A percentile compares a stretch with the other conserved stretches of the same genome.
Evolutionary conservation across 2,888 invertebrate species (phyloP).

Genomic region (Diloba caeruleocephala): DNA sequence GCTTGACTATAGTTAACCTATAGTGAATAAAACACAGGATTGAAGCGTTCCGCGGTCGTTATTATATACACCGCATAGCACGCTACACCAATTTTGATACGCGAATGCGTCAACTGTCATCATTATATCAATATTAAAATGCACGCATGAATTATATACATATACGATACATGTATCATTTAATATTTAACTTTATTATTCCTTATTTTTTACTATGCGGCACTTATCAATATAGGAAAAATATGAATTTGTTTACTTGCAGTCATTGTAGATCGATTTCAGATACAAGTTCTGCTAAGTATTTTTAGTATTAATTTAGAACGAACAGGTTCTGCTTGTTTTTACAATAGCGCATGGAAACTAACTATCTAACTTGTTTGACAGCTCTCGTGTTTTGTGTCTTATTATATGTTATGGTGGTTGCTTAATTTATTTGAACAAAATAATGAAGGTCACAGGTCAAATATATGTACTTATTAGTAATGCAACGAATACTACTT

Average conservation of each 20-base stretch:
- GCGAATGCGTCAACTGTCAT: neutral
- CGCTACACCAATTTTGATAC: slow-evolving; percentile 60
- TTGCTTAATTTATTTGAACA: neutral
- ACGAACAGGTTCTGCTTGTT: slow-evolving; percentile 6
- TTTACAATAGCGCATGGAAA: slow-evolving; percentile 2
- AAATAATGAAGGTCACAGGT: neutral
- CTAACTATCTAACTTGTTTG: slow-evolving; percentile 17
- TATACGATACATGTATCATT: neutral
- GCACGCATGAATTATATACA: neutral
- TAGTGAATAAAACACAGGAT: slow-evolving; percentile 61
- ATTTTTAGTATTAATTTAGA: slow-evolving; percentile 9
- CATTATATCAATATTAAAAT: neutral
- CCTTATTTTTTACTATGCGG: no score
- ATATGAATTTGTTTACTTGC: neutral
- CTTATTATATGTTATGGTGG: neutral
- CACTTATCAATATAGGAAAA: no score
- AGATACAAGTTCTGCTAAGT: neutral
- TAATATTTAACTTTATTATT: neutral
- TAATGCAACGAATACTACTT: no score
- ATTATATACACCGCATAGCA: slow-evolving; percentile 57
- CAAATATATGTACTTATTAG: no score
- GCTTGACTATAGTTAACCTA: slow-evolving; percentile 53
- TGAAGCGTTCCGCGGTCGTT: slow-evolving; percentile 59
- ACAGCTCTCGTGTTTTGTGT: slow-evolving; percentile 2
- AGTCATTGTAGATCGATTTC: slow-evolving; percentile 5